A percentile compares a stretch with the other conserved stretches of the same genome.
phyloP scores from a whole-genome alignment of 2,113 vertebrate species.

The Apaloderma vittatum region DNA sequence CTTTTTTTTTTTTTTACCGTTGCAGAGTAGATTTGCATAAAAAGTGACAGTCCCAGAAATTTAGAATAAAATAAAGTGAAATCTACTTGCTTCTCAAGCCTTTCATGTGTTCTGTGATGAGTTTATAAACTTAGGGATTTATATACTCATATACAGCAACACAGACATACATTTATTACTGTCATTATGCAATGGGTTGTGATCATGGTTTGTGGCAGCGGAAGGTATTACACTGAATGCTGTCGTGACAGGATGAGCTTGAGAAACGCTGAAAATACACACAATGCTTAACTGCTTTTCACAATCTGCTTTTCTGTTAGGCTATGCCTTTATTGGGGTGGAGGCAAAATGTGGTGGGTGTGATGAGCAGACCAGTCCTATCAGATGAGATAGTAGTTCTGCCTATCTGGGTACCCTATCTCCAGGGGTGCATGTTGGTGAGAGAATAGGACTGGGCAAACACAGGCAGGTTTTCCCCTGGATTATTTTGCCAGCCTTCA shows the following conservation, averaged over 20 bases:
- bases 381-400: not conserved
- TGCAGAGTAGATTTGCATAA: not conserved
- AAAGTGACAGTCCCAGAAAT: not conserved
- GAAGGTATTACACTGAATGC: not conserved
- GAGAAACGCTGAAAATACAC: not conserved
- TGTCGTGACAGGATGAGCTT: not conserved
- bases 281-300: not conserved
- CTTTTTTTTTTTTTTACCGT: not conserved
- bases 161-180: fast-evolving
- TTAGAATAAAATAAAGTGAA: not conserved
- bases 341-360: not conserved
- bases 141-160: not conserved
- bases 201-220: not conserved
- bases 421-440: not conserved
- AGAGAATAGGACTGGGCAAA: slow-evolving; percentile 18
- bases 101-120: fast-evolving
- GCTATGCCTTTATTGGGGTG: not conserved
- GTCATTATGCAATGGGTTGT: fast-evolving
- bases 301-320: not conserved
- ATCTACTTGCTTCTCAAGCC: not conserved
- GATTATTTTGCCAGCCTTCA: slow-evolving; percentile 43
- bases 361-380: not conserved
- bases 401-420: not conserved
- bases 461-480: not conserved
- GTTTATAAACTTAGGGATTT: not conserved